Conservation (phyloP, 1,140 invertebrate species). For the Mercenaria mercenaria region DNA sequence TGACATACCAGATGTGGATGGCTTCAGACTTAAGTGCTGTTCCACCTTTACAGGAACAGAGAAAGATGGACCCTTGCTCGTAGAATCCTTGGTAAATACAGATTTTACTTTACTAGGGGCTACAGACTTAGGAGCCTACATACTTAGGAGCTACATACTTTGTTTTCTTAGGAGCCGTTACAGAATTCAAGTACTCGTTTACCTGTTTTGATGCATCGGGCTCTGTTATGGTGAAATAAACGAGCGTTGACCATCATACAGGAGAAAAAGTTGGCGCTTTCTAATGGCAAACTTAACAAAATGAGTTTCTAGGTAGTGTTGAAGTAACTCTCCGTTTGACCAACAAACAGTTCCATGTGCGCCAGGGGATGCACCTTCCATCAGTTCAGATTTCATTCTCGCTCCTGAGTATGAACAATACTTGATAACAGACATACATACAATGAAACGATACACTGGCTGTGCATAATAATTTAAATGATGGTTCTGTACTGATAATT, state of each 20-base stretch:
- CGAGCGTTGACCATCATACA: constrained; percentile 34
- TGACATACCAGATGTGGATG: background rate
- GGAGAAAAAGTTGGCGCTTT: background rate
- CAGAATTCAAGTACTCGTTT: background rate
- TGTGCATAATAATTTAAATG: background rate
- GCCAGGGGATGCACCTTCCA: constrained; percentile 22
- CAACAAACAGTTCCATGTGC: constrained; percentile 32
- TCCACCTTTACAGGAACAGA: background rate
- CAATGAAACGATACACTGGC: no score
- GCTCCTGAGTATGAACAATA: background rate
- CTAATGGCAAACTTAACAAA: constrained; percentile 14
- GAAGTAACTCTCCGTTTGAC: constrained; percentile 38
- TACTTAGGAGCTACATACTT: background rate
- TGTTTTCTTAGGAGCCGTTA: background rate
- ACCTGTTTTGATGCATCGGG: background rate
- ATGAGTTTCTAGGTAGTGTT: constrained; percentile 26
- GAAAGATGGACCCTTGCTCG: no score
- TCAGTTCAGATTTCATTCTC: background rate
- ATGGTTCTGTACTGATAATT: background rate
- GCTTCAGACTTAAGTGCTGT: background rate
- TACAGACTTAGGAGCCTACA: no score
- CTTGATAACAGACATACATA: no score
- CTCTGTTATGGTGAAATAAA: background rate
- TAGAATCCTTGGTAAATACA: no score
- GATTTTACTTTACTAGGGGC: no score